Conservation (phyloP, 2,113 vertebrate genomes). For the Neodontobutis hainanensis region DNA sequence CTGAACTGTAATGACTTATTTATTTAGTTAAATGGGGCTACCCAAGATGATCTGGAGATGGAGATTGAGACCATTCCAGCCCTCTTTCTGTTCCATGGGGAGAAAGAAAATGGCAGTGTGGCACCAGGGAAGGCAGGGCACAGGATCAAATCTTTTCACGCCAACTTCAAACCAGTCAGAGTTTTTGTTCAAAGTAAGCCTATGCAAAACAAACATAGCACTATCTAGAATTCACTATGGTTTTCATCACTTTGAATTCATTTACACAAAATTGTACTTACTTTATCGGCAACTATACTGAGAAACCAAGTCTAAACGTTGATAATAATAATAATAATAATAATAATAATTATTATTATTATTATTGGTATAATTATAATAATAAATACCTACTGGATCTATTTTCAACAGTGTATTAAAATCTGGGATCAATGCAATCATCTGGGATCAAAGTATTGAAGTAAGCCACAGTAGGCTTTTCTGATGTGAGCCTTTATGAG, state of each 20-base stretch:
- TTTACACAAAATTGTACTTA: too few species aligned
- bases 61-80: constrained; percentile 70
- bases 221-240: neutral
- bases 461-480: constrained; percentile 72
- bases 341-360: too few species aligned
- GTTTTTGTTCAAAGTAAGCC: constrained; percentile 1
- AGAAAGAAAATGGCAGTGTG: constrained; percentile 76
- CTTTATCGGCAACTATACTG: too few species aligned
- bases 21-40: constrained; percentile 79
- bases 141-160: constrained; percentile 70
- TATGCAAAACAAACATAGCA: constrained; percentile 40
- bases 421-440: constrained; percentile 39
- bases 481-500: constrained; percentile 71
- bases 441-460: constrained; percentile 69
- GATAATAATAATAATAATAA: too few species aligned
- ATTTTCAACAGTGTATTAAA: constrained; percentile 36
- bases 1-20: constrained; percentile 83
- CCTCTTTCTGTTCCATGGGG: constrained; percentile 61
- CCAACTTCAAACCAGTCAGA: constrained; percentile 44
- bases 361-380: too few species aligned
- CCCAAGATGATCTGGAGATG: constrained; percentile 81
- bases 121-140: constrained; percentile 76
- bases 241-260: too few species aligned
- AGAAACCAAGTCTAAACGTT: too few species aligned
- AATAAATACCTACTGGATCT: too few species aligned